Evolutionary conservation across 2,797 vertebrate genomes (phyloP).

Genomic region (Dryobates pubescens): DNA sequence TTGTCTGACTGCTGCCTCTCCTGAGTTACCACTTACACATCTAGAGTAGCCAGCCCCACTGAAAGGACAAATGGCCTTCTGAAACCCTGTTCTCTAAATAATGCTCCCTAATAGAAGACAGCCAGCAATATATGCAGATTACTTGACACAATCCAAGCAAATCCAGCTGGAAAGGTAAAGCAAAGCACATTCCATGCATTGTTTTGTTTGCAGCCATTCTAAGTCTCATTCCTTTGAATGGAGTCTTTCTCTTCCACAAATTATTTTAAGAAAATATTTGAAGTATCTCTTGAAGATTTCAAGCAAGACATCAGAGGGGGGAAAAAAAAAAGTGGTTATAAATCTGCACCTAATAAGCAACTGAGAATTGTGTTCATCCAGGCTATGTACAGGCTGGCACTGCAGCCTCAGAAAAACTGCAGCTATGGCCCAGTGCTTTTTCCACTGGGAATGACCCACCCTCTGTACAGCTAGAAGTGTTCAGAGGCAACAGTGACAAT

Average conservation of each 20-base stretch:
- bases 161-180: neutral
- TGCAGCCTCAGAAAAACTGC: neutral
- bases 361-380: neutral
- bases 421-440: neutral
- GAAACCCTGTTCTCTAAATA: neutral
- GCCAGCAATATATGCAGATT: neutral
- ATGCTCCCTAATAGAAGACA: neutral
- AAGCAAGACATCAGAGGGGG: neutral
- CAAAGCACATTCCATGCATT: neutral
- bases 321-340: neutral
- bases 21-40: neutral
- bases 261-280: neutral
- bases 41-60: neutral
- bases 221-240: neutral
- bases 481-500: neutral
- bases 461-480: fast-evolving
- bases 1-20: neutral
- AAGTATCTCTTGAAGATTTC: neutral
- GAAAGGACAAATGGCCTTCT: neutral
- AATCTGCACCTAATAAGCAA: neutral
- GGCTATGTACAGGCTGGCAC: neutral
- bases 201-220: neutral
- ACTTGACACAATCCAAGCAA: neutral
- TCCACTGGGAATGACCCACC: fast-evolving
- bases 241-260: neutral